Base-by-base conservation (phyloP, 2,888 invertebrate genomes). In the Apamea epomidion region DNA sequence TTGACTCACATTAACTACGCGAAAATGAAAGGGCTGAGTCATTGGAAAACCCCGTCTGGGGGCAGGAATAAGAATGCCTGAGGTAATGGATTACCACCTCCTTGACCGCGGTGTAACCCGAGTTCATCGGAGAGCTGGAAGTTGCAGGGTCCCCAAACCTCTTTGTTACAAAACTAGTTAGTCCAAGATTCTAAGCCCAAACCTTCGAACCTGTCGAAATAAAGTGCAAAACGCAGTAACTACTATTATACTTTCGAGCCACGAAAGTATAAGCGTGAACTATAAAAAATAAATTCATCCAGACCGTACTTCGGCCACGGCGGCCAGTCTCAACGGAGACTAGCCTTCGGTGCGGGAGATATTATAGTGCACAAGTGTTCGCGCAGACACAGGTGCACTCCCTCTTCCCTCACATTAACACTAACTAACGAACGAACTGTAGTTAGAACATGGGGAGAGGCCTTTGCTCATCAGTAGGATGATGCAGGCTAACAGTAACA, bases 1-100 rank as follows among this genome's bases (percentile, higher is more conserved):
- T 84, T 81, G 62, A 78, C 68, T 78, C 45, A 78, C 29, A 68
- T 29, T 8, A 21, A 84, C 29, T 18, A 12, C 12, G 32, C 0
- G 16, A 83, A 45, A 29, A 45, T 29, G 3, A 69, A 62, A 68
- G 69, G 10, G 29, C 37, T 81, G 54, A 70, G 45, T 79, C 81
- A 81, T 69, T 64, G 69, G 80, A 37, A 79, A 81, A 64, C 18
- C 62, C 81, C 21, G 16, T 25, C 16, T 7, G 7, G 18, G 48
- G 37, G 18, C n/a, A 48, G 29, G 14, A 14, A 3, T 16, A 32
- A n/a, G 8, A 65, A 45, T 37, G n/a, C 8, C 29, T 29, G 12
- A 45, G 64, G 18, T 42, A 3, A 54, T 21, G n/a, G 25, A 51
- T 54, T 32, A 67, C 29, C 29, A 67, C 29, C 29, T 74, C 37